A percentile compares a stretch with the other conserved stretches of the same genome.
Conservation (phyloP, 2,888 invertebrate species). For the Plebejus anna region DNA sequence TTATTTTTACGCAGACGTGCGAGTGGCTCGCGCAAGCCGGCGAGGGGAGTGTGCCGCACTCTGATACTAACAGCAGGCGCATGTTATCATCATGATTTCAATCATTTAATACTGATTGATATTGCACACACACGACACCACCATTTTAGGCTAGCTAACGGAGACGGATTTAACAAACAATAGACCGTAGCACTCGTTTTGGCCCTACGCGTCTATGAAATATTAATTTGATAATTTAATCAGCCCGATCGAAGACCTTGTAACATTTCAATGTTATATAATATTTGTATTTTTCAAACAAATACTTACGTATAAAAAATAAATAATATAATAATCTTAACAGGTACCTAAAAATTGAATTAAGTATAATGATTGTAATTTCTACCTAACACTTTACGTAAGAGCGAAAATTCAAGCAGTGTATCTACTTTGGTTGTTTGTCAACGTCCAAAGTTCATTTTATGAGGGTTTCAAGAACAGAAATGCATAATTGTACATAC, state of each 20-base stretch:
- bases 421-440: slow-evolving; percentile 4
- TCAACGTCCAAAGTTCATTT: slow-evolving; percentile 15
- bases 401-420: not conserved
- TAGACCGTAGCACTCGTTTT: slow-evolving; percentile 54
- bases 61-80: slow-evolving; percentile 55
- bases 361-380: not conserved
- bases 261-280: not conserved
- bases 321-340: not conserved
- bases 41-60: slow-evolving; percentile 61
- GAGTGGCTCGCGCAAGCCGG: slow-evolving; percentile 64
- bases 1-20: slow-evolving; percentile 77
- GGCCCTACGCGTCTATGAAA: slow-evolving; percentile 50
- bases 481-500: slow-evolving; percentile 12
- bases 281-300: not conserved
- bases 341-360: not conserved
- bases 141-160: slow-evolving; percentile 71
- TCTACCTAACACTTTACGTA: not conserved
- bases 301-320: not conserved
- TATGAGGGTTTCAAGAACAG: slow-evolving; percentile 10
- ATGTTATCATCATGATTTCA: slow-evolving; percentile 67
- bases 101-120: slow-evolving; percentile 69
- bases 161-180: slow-evolving; percentile 61
- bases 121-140: slow-evolving; percentile 62
- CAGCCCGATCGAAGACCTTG: not conserved
- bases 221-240: slow-evolving; percentile 38